Conservation (phyloP, 2,797 vertebrate species). For the Champsocephalus esox region DNA sequence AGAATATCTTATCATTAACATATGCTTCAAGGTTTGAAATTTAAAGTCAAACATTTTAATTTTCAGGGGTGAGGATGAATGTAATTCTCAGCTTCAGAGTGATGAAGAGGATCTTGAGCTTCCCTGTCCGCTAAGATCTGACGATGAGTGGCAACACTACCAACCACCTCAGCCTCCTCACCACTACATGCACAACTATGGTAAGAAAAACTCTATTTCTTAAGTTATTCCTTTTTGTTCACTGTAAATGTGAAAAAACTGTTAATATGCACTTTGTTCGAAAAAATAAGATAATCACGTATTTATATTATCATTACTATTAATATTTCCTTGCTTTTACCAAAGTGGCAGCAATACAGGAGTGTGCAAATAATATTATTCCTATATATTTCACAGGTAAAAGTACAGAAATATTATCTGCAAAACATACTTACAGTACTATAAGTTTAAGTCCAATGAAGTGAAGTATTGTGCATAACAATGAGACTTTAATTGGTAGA, state of each 20-base stretch:
- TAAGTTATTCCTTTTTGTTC: not conserved
- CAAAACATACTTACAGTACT: not conserved
- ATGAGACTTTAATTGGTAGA: too few species aligned
- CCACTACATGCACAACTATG: slow-evolving; percentile 18
- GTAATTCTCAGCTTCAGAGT: slow-evolving; percentile 50
- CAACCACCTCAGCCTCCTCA: slow-evolving; percentile 18
- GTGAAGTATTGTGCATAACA: not conserved
- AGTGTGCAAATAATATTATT: not conserved
- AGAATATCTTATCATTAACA: not conserved
- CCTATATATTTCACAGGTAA: not conserved
- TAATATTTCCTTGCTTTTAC: too few species aligned
- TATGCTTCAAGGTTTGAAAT: not conserved
- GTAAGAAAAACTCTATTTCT: slow-evolving; percentile 44
- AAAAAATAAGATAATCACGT: not conserved
- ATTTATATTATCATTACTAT: not conserved
- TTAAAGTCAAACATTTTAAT: not conserved
- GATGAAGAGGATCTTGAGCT: slow-evolving; percentile 77
- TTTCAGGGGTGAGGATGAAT: slow-evolving; percentile 69
- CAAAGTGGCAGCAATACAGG: too few species aligned
- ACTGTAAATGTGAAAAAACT: not conserved
- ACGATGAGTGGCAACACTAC: slow-evolving; percentile 53
- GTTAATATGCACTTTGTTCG: not conserved
- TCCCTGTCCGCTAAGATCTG: slow-evolving; percentile 85
- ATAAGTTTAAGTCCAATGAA: not conserved
- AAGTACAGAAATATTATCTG: not conserved